A percentile compares a stretch with the other conserved stretches of the same genome.
phyloP scores from a whole-genome alignment of 2,888 invertebrate species.

The Epiperipatus broadwayi region DNA sequence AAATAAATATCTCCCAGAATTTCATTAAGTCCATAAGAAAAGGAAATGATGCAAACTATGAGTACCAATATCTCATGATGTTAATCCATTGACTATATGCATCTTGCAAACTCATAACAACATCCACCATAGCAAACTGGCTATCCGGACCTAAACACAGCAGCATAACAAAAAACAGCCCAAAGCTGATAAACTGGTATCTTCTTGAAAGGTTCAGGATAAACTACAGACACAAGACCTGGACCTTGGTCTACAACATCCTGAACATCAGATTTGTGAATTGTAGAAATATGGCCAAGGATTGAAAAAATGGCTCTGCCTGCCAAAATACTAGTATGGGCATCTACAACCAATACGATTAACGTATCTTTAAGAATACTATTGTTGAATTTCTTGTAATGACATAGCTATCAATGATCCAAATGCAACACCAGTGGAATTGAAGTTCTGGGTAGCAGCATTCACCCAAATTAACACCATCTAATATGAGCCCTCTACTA shows the following conservation, averaged over 20 bases:
- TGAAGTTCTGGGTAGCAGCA: constrained; percentile 74
- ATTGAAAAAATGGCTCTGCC: constrained; percentile 84
- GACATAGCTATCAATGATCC: constrained; percentile 65
- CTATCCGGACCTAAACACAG: constrained; percentile 68
- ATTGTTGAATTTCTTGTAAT: constrained; percentile 79
- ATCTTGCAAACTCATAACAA: background rate
- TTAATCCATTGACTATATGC: background rate
- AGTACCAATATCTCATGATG: no score
- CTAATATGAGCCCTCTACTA: constrained; percentile 69
- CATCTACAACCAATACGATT: constrained; percentile 64
- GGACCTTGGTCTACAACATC: constrained; percentile 61
- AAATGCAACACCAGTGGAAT: constrained; percentile 78
- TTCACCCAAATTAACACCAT: constrained; percentile 85
- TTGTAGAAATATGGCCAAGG: constrained; percentile 69
- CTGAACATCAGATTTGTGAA: constrained; percentile 63
- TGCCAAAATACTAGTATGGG: constrained; percentile 64
- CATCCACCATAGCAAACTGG: no score
- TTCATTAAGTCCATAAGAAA: no score
- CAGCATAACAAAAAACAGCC: constrained; percentile 80
- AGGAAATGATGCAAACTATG: no score
- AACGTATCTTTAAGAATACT: constrained; percentile 69
- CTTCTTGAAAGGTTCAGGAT: constrained; percentile 74
- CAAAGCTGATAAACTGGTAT: constrained; percentile 78
- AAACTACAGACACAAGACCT: constrained; percentile 71
- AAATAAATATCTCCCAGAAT: no score